phyloP scores from a whole-genome alignment of 2,888 invertebrate genomes.

The Tricholauxania praeusta region DNA sequence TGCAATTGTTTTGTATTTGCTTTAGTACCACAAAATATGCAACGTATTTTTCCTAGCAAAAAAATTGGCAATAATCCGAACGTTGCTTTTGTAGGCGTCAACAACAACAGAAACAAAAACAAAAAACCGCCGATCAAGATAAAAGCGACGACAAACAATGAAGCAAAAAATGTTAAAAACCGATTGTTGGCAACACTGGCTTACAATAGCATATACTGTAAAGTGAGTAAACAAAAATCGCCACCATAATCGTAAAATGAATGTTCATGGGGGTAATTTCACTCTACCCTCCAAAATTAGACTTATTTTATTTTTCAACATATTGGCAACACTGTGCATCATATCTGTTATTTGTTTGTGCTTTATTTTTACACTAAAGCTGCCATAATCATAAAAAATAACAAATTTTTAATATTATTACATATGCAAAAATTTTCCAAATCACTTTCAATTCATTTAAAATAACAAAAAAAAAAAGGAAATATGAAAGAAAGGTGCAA shows the following conservation, averaged over 20 bases:
- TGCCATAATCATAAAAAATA: conserved; percentile 23
- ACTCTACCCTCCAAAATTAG: too few species aligned
- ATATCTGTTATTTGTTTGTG: too few species aligned
- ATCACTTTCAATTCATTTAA: too few species aligned
- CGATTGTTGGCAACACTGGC: conserved; percentile 27
- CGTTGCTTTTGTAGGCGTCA: conserved; percentile 12
- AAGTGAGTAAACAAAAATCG: background rate
- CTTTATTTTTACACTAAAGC: background rate
- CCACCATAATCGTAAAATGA: conserved; percentile 24
- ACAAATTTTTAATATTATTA: background rate
- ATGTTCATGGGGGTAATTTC: background rate
- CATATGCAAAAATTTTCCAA: too few species aligned
- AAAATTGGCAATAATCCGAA: conserved; percentile 29
- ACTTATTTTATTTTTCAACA: too few species aligned
- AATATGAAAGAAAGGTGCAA: too few species aligned
- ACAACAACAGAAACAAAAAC: background rate
- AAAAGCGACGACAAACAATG: conserved; percentile 17
- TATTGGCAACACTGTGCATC: conserved; percentile 7
- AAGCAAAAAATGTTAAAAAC: background rate
- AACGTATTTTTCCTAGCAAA: conserved; percentile 46
- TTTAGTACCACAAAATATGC: conserved; percentile 54
- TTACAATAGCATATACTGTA: conserved; percentile 22
- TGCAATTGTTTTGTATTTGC: conserved; percentile 8
- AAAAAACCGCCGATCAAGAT: conserved; percentile 18
- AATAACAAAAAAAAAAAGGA: too few species aligned